phyloP scores from a whole-genome alignment of 2,113 vertebrate genomes.

The Neolamprologus ventralis region DNA sequence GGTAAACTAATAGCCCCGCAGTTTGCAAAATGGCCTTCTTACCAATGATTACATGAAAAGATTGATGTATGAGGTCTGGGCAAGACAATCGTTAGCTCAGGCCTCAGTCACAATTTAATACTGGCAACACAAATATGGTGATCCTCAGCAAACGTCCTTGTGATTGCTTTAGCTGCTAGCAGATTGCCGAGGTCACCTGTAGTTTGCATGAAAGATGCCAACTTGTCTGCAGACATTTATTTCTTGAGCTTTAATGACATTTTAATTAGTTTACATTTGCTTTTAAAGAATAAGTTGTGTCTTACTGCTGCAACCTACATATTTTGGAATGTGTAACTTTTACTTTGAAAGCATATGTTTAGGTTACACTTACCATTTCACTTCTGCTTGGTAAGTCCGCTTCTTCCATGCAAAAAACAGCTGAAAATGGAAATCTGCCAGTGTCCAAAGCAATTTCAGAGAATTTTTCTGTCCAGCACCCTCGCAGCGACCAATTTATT shows the following conservation, averaged over 20 bases:
- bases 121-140: background rate
- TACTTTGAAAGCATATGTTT: background rate
- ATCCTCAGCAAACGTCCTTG: background rate
- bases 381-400: background rate
- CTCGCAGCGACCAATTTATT: background rate
- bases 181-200: background rate
- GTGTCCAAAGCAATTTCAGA: background rate
- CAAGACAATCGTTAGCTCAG: background rate
- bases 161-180: background rate
- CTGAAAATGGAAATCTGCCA: background rate
- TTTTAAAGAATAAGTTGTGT: background rate
- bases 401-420: background rate
- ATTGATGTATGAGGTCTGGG: background rate
- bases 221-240: background rate
- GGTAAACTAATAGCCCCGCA: background rate
- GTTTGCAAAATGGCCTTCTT: background rate
- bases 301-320: background rate
- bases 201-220: background rate
- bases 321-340: background rate
- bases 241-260: background rate
- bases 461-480: background rate
- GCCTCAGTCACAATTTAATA: background rate
- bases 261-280: background rate
- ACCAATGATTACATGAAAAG: background rate
- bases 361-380: background rate